Base-by-base conservation (phyloP, 2,888 invertebrate genomes). In the Eilema caniola region DNA sequence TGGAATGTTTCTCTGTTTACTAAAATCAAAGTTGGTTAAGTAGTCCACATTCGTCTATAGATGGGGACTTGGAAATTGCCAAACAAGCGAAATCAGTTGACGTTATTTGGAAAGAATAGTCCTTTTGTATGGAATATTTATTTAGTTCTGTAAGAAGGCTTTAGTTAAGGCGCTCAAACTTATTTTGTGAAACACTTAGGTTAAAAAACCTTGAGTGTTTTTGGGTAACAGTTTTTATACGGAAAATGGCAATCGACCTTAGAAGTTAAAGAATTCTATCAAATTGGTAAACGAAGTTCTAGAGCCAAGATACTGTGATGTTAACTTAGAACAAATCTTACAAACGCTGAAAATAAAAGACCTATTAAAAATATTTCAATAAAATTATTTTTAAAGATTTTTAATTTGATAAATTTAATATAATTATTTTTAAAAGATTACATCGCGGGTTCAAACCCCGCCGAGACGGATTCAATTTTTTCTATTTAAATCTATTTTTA, bases 11-110 rank as follows among this genome's bases (percentile, higher is more conserved):
- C 81, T 77, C 79, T 79, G 73, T 71, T 72, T 75, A 78, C 83
- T 82, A 83, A 82, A 82, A 82, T 83, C 83, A 83, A 82, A 82
- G 82, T 82, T 82, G 62, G 53, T 72, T 76, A 83, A 81, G 81
- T 81, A 81, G 74, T 73, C 70, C 70, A 74, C 75, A 70, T 77
- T 74, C 72, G 71, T 69, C 72, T 66, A 67, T 75, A 69, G 76
- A 70, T 69, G 10, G 71, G 66, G 75, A 75, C 76, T 76, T 73
- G 75, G 75, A 74, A 76, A 82, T 74, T 73, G 73, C 53, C 67
- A 10, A 76, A 78, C 75, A 81, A 72, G 61, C 67, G 66, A 78
- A 79, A 78, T 67, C 73, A 65, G 73, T 77, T 47, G 74, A 74
- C 67, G 56, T 72, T 77, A 72, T 76, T 72, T 67, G 60, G 65